Percentiles rank a stretch among this genome's conserved stretches.
These are phyloP conservation scores for Chloroceryle inda DNA, from an alignment of 2,797 vertebrate species.

Conservation along the genomic window DNA sequence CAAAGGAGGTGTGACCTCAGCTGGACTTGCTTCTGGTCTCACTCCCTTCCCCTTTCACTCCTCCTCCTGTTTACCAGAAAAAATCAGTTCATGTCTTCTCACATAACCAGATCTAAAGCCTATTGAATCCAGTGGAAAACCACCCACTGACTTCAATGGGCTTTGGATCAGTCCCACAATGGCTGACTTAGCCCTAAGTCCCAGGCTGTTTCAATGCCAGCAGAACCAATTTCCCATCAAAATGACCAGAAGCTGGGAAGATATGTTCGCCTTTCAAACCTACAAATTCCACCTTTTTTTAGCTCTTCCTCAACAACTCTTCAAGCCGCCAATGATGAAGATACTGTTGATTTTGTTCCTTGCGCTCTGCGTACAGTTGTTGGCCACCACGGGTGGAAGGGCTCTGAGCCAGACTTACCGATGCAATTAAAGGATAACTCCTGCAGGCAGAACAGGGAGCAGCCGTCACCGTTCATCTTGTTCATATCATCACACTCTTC, in stretches of 20 bases:
- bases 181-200: constrained; percentile 78
- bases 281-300: constrained; percentile 64
- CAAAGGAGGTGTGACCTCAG: constrained; percentile 85
- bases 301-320: constrained; percentile 52
- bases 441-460: constrained; percentile 93
- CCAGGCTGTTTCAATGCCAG: constrained; percentile 60
- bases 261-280: constrained; percentile 73
- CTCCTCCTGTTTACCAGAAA: constrained; percentile 77
- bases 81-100: constrained; percentile 77
- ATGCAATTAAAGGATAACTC: constrained; percentile 95
- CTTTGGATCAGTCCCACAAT: constrained; percentile 68
- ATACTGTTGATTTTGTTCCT: neutral
- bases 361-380: neutral
- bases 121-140: constrained; percentile 67
- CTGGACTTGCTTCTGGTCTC: constrained; percentile 80
- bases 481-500: constrained; percentile 98
- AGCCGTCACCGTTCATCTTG: constrained; percentile 93
- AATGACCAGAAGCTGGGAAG: constrained; percentile 73
- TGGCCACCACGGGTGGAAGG: neutral
- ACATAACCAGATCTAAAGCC: constrained; percentile 68
- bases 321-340: constrained; percentile 14
- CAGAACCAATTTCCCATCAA: constrained; percentile 78
- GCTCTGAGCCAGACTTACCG: constrained; percentile 83
- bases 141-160: constrained; percentile 75
- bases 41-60: constrained; percentile 75